A percentile compares a stretch with the other conserved stretches of the same genome.
Conservation (phyloP, 2,888 invertebrate genomes). For the Villa cingulata region DNA sequence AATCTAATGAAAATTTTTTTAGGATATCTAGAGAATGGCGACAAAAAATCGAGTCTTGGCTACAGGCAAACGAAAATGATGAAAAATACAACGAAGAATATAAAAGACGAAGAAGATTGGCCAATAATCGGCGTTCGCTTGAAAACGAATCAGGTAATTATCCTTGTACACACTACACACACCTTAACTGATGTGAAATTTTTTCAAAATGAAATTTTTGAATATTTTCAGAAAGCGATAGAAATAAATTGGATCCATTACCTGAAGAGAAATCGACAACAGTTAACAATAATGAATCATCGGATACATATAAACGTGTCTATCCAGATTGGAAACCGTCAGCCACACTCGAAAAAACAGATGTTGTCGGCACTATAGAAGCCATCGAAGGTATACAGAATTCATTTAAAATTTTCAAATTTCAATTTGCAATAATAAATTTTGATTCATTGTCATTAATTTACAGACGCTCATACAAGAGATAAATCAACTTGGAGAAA, state of each 20-base stretch:
- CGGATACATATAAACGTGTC: conserved; percentile 42
- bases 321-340: conserved; percentile 72
- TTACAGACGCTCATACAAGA: conserved; percentile 23
- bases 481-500: conserved; percentile 57
- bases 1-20: background rate
- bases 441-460: background rate
- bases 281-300: conserved; percentile 18
- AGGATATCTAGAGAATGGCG: conserved; percentile 61
- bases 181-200: too few species aligned
- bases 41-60: conserved; percentile 84
- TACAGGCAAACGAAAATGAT: conserved; percentile 72
- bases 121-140: conserved; percentile 61
- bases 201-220: background rate
- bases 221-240: conserved; percentile 56
- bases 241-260: conserved; percentile 56
- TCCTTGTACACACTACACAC: background rate
- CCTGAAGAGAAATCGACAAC: conserved; percentile 53
- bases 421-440: conserved; percentile 1
- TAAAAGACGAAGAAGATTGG: conserved; percentile 50
- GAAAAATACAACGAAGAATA: conserved; percentile 59
- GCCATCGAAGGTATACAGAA: conserved; percentile 59
- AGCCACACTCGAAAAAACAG: conserved; percentile 61
- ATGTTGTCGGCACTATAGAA: conserved; percentile 73
- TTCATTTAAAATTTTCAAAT: background rate
- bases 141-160: conserved; percentile 76